phyloP scores from a whole-genome alignment of 1,140 invertebrate species.

The Manduca sexta region DNA sequence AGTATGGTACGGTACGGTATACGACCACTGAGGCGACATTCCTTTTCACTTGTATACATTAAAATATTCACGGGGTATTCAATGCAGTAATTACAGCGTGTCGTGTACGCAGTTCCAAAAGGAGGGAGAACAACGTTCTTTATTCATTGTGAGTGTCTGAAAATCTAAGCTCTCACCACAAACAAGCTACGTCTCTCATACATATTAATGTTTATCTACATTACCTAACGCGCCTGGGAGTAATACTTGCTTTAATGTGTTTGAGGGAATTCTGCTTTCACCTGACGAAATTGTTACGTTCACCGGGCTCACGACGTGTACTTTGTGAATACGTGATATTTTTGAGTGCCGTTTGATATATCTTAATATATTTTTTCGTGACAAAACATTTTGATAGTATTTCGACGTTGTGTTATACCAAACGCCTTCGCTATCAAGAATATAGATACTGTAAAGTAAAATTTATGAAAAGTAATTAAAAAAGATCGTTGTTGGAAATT shows the following conservation, averaged over 20 bases:
- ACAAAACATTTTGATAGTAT: no score
- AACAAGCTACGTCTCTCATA: constrained; percentile 36
- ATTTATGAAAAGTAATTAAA: no score
- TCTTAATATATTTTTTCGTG: no score
- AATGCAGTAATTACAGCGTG: no score
- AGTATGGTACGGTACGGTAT: no score
- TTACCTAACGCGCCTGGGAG: constrained; percentile 40
- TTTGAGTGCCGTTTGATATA: neutral
- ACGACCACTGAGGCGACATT: no score
- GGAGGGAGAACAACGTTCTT: constrained; percentile 16
- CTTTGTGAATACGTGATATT: constrained; percentile 3
- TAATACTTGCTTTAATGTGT: constrained; percentile 46
- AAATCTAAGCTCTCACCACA: constrained; percentile 33
- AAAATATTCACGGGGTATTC: no score
- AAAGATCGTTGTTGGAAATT: no score
- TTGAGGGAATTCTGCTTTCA: constrained; percentile 37
- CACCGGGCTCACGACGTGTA: neutral
- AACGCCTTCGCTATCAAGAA: no score
- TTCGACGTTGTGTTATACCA: no score
- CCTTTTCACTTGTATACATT: no score
- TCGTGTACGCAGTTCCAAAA: constrained; percentile 1
- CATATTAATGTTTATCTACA: constrained; percentile 64
- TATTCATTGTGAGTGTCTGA: constrained; percentile 30
- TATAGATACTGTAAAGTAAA: no score
- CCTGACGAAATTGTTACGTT: constrained; percentile 38